These are phyloP conservation scores for Scrobipalpa atriplicella DNA, from an alignment of 2,888 invertebrate genomes.

Conservation along the genomic window DNA sequence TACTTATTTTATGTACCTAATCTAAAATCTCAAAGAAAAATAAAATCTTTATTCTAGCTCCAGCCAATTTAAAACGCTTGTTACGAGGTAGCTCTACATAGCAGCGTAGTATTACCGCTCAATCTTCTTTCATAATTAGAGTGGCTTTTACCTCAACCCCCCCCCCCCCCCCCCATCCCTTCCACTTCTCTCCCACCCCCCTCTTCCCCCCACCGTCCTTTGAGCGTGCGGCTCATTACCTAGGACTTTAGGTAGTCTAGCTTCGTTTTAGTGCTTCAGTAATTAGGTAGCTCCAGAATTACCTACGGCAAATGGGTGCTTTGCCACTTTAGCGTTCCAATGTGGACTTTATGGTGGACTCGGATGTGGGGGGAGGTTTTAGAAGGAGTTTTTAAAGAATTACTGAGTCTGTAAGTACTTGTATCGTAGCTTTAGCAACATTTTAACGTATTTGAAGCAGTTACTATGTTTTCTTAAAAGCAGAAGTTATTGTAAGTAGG, in stretches of 20 bases:
- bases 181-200: constrained; percentile 40
- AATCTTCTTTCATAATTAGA: constrained; percentile 81
- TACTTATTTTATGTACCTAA: no score
- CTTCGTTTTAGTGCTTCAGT: constrained; percentile 56
- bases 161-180: constrained; percentile 34
- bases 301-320: constrained; percentile 41
- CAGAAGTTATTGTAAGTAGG: no score
- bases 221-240: constrained; percentile 68
- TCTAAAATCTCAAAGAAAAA: background rate
- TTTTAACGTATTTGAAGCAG: background rate
- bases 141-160: constrained; percentile 65
- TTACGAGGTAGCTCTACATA: constrained; percentile 31
- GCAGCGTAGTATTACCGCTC: constrained; percentile 61
- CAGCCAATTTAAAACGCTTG: constrained; percentile 31
- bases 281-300: constrained; percentile 53
- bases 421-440: background rate
- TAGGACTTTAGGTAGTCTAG: constrained; percentile 59
- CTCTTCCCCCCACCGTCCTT: constrained; percentile 48
- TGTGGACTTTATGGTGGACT: constrained; percentile 20
- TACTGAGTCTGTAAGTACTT: background rate
- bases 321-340: constrained; percentile 34
- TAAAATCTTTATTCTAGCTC: background rate
- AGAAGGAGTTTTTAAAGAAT: background rate
- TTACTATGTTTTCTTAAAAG: background rate
- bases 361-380: background rate